Evolutionary conservation across 2,113 vertebrate species (phyloP).

Genomic region (Falcunculus frontatus): DNA sequence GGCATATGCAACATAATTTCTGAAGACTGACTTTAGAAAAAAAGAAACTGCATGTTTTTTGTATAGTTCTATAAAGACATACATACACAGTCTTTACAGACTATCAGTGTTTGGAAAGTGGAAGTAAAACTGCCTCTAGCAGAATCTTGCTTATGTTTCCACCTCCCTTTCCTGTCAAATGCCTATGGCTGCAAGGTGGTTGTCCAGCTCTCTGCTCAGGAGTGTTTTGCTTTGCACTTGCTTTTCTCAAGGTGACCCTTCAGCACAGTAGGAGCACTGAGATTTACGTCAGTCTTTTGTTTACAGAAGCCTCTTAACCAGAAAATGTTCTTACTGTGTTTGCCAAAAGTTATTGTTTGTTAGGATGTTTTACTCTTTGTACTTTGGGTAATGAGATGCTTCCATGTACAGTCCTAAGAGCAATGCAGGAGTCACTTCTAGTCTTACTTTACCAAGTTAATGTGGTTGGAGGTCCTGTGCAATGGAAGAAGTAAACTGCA

Average conservation of each 20-base stretch:
- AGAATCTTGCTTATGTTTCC: not conserved
- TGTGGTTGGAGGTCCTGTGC: not conserved
- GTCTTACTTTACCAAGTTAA: not conserved
- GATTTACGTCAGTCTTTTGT: not conserved
- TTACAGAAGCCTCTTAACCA: not conserved
- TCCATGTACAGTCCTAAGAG: not conserved
- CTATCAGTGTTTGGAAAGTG: not conserved
- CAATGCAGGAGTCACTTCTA: not conserved
- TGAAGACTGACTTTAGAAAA: not conserved
- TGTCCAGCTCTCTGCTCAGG: not conserved
- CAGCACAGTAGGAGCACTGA: not conserved
- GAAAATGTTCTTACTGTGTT: not conserved
- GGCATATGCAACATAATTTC: not conserved
- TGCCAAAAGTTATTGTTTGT: not conserved
- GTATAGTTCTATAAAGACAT: not conserved
- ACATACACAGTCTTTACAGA: not conserved
- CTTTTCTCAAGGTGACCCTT: not conserved
- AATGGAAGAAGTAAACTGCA: not conserved
- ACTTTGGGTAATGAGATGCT: not conserved
- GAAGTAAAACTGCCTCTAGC: not conserved
- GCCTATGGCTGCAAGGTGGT: not conserved
- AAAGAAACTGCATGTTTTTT: not conserved
- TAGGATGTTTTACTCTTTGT: not conserved
- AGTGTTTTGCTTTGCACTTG: not conserved
- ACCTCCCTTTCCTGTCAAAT: not conserved